Evolutionary conservation across 1,140 invertebrate species (phyloP), one percentile per base, ranked within the genome.

Genomic region (Neuroterus valhalla): DNA sequence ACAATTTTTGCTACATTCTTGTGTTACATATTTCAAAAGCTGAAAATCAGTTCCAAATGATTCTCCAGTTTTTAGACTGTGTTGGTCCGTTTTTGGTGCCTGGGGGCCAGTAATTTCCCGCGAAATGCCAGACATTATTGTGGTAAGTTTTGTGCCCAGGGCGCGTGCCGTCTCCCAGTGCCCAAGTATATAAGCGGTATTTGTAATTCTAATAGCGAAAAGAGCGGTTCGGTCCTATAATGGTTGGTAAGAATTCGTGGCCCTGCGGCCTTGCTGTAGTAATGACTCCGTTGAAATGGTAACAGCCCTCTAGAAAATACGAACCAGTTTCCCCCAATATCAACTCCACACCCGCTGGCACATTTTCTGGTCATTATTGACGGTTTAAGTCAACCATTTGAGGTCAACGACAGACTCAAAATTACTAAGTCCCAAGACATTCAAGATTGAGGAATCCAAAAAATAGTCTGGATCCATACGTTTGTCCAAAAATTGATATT

Each of bases 171-270:
- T 75, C 12, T 46, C 46, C 67, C 46, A 72, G 19, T 43, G 62
- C 52, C 48, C 15, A 62, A 31, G 31, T 31, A 62, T 23, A 62
- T 62, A 26, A 62, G 55, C 31, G 45, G 66, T 79, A 79, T 79
- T 79, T 77, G 75, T 79, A 79, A 79, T 79, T 77, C 78, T 77
- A 79, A 79, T 79, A 46, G 75, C 66, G 45, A 74, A 55, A 68
- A 71, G 26, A 21, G 68, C 66, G 71, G 72, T 55, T 67, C 55
- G 52, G 38, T 48, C 45, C 14, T 50, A 55, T 62, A 62, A 62
- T 62, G 55, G 31, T 31, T 26, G 14, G 23, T 62, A 62, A 31
- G 31, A 62, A 62, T 62, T 8, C 11, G 3, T 12, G 21, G 23
- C 12, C 55, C 46, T 71, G 3, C 19, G 55, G 48, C 14, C 17